Evolutionary conservation across 2,888 invertebrate genomes (phyloP), one percentile per base, ranked within the genome.

Genomic region (Electrophaes corylata): DNA sequence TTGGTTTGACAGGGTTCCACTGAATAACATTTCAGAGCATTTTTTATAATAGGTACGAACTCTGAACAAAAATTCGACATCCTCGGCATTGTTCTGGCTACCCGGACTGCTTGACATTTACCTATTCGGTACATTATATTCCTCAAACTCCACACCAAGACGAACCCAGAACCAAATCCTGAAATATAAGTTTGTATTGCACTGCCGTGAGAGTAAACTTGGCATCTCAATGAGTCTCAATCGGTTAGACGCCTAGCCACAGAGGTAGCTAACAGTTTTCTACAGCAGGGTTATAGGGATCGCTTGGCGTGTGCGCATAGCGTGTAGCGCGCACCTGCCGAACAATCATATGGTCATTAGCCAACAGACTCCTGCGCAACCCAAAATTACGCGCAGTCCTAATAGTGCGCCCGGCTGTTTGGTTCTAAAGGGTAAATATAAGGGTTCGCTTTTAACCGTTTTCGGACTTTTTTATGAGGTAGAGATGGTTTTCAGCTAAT

Each of bases 251-350:
- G 6, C 12, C 35, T 35, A 40, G 40, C 23, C 12, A 12, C 10
- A 14, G 10, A 43, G n/a, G 41, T 5, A 37, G 14, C 3, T 40
- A 37, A 45, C 49, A 56, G 49, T 56, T 56, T 49, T 33, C 49
- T 20, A 16, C 33, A 16, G 26, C 26, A 53, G 35, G 37, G 31
- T 39, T 37, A 31, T 48, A 41, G 43, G 48, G 73, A 16, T 29
- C 26, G 26, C 73, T 79, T 83, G 86, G 85, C 86, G 85, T 88
- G 88, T 83, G 87, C 88, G 80, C 74, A 67, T 83, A 75, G 84
- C 86, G 87, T 87, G 86, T 73, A 75, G 70, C 72, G 75, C 75
- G 83, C 88, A 88, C 86, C 88, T 88, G 89, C 86, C 73, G 69
- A 71, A 66, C 83, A 83, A 89, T 89, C 85, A 88, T 83, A 81